Conservation (phyloP, 2,888 invertebrate species). For the Coelinius sp. region DNA sequence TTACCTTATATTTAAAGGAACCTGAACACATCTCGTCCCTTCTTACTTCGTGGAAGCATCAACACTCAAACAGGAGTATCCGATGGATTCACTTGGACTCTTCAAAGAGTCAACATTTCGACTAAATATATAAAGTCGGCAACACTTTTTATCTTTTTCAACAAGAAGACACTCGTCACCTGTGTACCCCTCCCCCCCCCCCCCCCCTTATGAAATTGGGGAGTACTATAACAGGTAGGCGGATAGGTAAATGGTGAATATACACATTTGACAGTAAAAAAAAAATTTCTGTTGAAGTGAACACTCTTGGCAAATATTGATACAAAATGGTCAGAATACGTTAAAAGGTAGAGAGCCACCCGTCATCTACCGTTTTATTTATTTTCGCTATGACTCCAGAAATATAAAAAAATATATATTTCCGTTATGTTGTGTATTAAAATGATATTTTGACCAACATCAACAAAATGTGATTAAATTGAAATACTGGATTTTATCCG, state of each 20-base stretch:
- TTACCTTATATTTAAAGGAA: neutral
- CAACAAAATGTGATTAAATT: conserved; percentile 1
- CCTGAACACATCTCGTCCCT: neutral
- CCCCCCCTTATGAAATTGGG: conserved; percentile 31
- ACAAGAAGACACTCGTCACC: conserved; percentile 26
- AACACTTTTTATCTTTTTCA: conserved; percentile 44
- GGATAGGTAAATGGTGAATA: conserved; percentile 40
- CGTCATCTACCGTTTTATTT: conserved; percentile 31
- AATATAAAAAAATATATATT: neutral
- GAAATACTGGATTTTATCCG: neutral
- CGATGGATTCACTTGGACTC: conserved; percentile 5
- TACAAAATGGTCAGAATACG: conserved; percentile 28
- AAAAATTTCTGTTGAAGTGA: conserved; percentile 7
- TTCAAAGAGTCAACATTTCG: conserved; percentile 14
- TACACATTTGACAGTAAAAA: conserved; percentile 13
- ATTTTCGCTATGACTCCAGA: neutral
- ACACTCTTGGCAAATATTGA: conserved; percentile 34
- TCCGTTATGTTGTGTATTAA: too few species aligned
- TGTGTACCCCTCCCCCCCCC: conserved; percentile 29
- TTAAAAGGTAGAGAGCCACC: conserved; percentile 37
- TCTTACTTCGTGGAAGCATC: neutral
- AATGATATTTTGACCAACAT: neutral
- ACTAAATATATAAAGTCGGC: conserved; percentile 38
- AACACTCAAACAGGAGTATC: conserved; percentile 3
- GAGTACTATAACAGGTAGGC: conserved; percentile 41